Percentiles rank a stretch among this genome's conserved stretches.
These are phyloP conservation scores for Hedya salicella DNA, from an alignment of 2,888 invertebrate species.

Conservation along the genomic window DNA sequence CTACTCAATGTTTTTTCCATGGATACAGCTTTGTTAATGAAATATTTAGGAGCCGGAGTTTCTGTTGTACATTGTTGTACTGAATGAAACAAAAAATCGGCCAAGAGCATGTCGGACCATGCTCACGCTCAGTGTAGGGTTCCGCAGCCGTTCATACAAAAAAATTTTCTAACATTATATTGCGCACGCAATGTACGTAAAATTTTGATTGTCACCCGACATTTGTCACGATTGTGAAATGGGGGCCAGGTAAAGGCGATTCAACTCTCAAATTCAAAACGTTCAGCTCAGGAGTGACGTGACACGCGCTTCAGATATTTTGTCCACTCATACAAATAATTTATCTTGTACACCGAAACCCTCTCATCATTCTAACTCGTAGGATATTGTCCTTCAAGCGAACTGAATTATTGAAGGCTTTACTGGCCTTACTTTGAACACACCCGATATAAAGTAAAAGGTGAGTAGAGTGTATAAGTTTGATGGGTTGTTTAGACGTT, in stretches of 20 bases:
- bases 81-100: not conserved
- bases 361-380: not conserved
- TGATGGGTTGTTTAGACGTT: not conserved
- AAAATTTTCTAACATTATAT: too few species aligned
- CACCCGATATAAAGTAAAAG: not conserved
- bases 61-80: not conserved
- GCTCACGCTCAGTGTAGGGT: too few species aligned
- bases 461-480: not conserved
- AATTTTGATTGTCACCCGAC: too few species aligned
- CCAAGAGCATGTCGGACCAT: too few species aligned
- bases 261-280: too few species aligned
- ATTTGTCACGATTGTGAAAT: too few species aligned
- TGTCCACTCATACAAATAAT: constrained; percentile 3
- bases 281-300: too few species aligned
- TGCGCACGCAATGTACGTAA: too few species aligned
- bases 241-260: too few species aligned
- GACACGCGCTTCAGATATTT: not conserved
- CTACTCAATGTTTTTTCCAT: not conserved
- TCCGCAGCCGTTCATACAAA: too few species aligned
- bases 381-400: constrained; percentile 9
- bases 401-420: constrained; percentile 18
- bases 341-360: constrained; percentile 2
- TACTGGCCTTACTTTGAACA: not conserved
- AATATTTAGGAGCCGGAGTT: not conserved
- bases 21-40: not conserved